Percentiles rank a stretch among this genome's conserved stretches.
Conservation (phyloP, 2,797 vertebrate species). For the Craterocephalus amniculus region DNA sequence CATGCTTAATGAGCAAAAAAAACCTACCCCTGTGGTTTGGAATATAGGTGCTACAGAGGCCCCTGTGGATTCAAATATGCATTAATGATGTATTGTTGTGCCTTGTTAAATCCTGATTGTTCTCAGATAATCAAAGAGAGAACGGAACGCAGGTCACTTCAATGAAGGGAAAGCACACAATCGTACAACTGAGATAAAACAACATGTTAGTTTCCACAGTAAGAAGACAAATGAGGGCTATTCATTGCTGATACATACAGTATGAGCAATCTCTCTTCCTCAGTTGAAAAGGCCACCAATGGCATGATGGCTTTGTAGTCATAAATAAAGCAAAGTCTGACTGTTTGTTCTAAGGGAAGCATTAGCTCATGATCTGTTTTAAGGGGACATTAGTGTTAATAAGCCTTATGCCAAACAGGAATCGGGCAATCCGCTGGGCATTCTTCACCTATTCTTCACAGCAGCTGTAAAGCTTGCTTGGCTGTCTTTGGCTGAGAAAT, state of each 20-base stretch:
- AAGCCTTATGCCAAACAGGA: conserved; percentile 40
- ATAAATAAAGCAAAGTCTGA: conserved; percentile 68
- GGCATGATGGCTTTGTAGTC: conserved; percentile 67
- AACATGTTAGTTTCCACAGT: conserved; percentile 27
- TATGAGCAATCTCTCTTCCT: conserved; percentile 62
- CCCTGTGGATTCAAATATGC: conserved; percentile 47
- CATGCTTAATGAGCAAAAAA: conserved; percentile 73
- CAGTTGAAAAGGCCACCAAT: conserved; percentile 73
- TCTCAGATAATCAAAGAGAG: conserved; percentile 31
- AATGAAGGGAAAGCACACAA: background rate
- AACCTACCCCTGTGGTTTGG: conserved; percentile 44
- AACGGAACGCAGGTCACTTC: conserved; percentile 1
- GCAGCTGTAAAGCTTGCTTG: conserved; percentile 70
- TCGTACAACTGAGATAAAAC: conserved; percentile 35
- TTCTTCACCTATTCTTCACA: conserved; percentile 70
- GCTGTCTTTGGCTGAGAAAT: conserved; percentile 68
- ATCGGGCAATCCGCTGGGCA: conserved; percentile 53
- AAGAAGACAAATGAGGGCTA: conserved; percentile 41
- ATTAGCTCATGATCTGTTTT: conserved; percentile 67
- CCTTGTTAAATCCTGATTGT: conserved; percentile 57
- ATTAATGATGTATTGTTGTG: conserved; percentile 52
- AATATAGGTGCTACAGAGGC: conserved; percentile 41
- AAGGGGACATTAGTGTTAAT: conserved; percentile 58
- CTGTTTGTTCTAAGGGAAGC: conserved; percentile 64
- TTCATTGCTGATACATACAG: conserved; percentile 38